Evolutionary conservation across 1,140 invertebrate species (phyloP).

Genomic region (Coelopa frigida): DNA sequence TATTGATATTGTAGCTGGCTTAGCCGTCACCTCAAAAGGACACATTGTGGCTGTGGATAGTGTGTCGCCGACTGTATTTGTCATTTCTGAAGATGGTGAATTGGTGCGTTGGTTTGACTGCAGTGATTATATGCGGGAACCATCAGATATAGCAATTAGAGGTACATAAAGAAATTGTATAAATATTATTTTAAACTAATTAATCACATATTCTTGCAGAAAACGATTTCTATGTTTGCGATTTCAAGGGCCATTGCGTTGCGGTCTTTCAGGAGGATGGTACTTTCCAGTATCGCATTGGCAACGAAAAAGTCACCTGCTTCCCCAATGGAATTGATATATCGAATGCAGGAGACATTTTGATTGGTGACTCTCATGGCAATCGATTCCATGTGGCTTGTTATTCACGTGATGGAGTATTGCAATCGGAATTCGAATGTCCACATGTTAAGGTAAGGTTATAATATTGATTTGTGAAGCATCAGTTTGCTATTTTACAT

Average conservation of each 20-base stretch:
- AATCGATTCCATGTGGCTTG: slow-evolving; percentile 96
- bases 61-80: slow-evolving; percentile 93
- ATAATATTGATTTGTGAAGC: no score
- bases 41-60: slow-evolving; percentile 96
- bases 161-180: slow-evolving; percentile 48
- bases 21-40: slow-evolving; percentile 82
- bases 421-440: slow-evolving; percentile 92
- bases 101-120: slow-evolving; percentile 93
- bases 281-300: slow-evolving; percentile 83
- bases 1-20: slow-evolving; percentile 94
- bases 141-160: slow-evolving; percentile 91
- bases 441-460: slow-evolving; percentile 84
- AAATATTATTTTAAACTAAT: background rate
- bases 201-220: slow-evolving; percentile 56
- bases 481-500: no score
- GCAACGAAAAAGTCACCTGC: slow-evolving; percentile 90
- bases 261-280: slow-evolving; percentile 92
- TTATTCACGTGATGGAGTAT: slow-evolving; percentile 76
- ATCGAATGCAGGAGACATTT: slow-evolving; percentile 89
- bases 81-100: slow-evolving; percentile 83
- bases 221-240: slow-evolving; percentile 94
- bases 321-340: slow-evolving; percentile 98
- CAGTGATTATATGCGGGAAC: slow-evolving; percentile 93
- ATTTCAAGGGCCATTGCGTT: slow-evolving; percentile 96
- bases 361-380: slow-evolving; percentile 95